Conservation (phyloP, 2,113 vertebrate genomes). For the Willisornis vidua region DNA sequence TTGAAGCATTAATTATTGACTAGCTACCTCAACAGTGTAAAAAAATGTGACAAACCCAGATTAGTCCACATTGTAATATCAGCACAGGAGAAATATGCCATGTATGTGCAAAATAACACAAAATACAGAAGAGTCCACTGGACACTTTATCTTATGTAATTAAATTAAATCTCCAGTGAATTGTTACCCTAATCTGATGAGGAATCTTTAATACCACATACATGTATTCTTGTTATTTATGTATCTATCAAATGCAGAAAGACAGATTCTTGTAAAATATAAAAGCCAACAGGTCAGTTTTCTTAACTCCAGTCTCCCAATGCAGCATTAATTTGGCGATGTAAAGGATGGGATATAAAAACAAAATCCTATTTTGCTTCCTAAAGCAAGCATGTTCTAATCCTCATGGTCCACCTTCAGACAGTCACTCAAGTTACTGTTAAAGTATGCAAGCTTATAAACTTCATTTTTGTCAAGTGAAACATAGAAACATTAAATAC, state of each 20-base stretch:
- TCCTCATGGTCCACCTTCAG: background rate
- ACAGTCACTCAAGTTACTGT: background rate
- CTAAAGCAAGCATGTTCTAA: background rate
- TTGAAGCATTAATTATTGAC: background rate
- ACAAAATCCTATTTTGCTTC: background rate
- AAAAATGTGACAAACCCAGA: background rate
- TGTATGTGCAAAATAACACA: background rate
- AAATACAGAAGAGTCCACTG: background rate
- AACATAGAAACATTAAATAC: background rate
- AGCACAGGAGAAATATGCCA: background rate
- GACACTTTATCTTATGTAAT: background rate
- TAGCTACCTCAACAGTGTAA: background rate
- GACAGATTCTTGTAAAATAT: background rate
- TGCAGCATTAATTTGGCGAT: background rate
- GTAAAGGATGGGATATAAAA: background rate
- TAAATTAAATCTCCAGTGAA: background rate
- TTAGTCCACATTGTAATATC: background rate
- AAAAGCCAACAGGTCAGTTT: background rate
- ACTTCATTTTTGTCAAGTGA: background rate
- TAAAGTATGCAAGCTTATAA: background rate
- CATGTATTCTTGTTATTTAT: background rate
- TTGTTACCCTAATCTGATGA: background rate
- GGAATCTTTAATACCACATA: background rate
- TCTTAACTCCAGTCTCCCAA: background rate
- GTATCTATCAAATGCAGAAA: background rate